Percentiles rank a stretch among this genome's conserved stretches.
Conservation (phyloP, 1,140 invertebrate genomes). For the Ceratina japonica region DNA sequence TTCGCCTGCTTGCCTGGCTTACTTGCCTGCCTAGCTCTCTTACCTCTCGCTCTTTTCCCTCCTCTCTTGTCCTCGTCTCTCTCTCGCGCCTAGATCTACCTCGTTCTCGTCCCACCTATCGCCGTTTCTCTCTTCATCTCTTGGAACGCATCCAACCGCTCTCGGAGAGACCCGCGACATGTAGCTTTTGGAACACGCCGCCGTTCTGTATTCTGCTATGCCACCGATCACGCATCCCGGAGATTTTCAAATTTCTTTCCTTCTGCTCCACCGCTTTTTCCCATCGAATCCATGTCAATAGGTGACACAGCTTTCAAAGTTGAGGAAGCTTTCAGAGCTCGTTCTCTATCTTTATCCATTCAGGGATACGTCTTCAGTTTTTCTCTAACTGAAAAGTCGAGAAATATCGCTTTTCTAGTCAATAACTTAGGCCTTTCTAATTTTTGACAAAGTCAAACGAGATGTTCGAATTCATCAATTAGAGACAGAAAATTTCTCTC, state of each 20-base stretch:
- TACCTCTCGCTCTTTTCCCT: slow-evolving; percentile 1
- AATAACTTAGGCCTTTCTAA: no score
- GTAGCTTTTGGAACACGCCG: slow-evolving; percentile 49
- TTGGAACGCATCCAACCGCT: slow-evolving; percentile 58
- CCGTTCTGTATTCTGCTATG: slow-evolving; percentile 29
- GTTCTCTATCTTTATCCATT: no score
- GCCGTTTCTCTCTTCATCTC: slow-evolving; percentile 1
- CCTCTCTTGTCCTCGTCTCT: slow-evolving; percentile 3
- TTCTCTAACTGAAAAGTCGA: no score
- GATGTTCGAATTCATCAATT: no score
- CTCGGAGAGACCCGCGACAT: slow-evolving; percentile 39
- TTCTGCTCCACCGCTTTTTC: neutral
- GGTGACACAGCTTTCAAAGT: no score
- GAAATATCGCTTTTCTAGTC: no score
- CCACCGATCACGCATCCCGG: slow-evolving; percentile 13
- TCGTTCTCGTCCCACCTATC: slow-evolving; percentile 11
- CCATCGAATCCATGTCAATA: no score
- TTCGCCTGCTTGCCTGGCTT: slow-evolving; percentile 9
- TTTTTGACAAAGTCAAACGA: no score
- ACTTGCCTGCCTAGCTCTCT: neutral
- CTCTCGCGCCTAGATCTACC: neutral
- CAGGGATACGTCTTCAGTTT: no score
- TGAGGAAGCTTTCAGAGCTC: no score
- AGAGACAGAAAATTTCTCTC: no score
- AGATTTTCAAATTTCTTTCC: slow-evolving; percentile 17